A percentile compares a stretch with the other conserved stretches of the same genome.
Evolutionary conservation across 2,797 vertebrate species (phyloP).

Genomic region (Gymnoscopelus microlampas): DNA sequence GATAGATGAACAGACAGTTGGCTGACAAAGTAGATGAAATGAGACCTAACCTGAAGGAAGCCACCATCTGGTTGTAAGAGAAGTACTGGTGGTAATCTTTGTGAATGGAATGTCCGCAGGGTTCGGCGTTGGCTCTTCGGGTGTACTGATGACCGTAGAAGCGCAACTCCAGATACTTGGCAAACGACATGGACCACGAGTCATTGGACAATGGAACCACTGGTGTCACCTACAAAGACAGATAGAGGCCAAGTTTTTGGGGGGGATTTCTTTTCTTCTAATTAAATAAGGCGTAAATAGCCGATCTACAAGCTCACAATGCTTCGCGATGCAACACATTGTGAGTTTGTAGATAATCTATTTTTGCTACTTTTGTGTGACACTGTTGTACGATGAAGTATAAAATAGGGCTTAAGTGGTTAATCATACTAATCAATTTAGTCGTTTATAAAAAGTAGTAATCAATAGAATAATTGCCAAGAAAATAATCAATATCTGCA

Average conservation of each 20-base stretch:
- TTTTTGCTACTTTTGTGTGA: too few relatives aligned
- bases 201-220: slow-evolving; percentile 98
- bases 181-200: slow-evolving; percentile 99
- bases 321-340: too few relatives aligned
- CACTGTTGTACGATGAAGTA: too few relatives aligned
- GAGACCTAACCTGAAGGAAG: slow-evolving; percentile 92
- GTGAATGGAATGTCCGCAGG: slow-evolving; percentile 97
- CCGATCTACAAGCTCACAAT: too few relatives aligned
- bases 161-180: slow-evolving; percentile 96
- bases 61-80: slow-evolving; percentile 99
- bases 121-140: slow-evolving; percentile 94
- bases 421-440: too few relatives aligned
- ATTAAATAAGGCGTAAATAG: too few relatives aligned
- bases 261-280: too few relatives aligned
- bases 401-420: too few relatives aligned
- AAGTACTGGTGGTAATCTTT: slow-evolving; percentile 99
- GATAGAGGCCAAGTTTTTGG: too few relatives aligned
- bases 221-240: slow-evolving; percentile 88
- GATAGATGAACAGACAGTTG: neutral
- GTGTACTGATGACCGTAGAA: slow-evolving; percentile 98
- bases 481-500: neutral
- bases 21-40: neutral
- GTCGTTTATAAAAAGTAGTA: too few relatives aligned
- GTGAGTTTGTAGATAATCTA: too few relatives aligned
- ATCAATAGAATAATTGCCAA: neutral